A percentile compares a stretch with the other conserved stretches of the same genome.
phyloP scores from a whole-genome alignment of 2,888 invertebrate genomes.

The Odontomyia ornata region DNA sequence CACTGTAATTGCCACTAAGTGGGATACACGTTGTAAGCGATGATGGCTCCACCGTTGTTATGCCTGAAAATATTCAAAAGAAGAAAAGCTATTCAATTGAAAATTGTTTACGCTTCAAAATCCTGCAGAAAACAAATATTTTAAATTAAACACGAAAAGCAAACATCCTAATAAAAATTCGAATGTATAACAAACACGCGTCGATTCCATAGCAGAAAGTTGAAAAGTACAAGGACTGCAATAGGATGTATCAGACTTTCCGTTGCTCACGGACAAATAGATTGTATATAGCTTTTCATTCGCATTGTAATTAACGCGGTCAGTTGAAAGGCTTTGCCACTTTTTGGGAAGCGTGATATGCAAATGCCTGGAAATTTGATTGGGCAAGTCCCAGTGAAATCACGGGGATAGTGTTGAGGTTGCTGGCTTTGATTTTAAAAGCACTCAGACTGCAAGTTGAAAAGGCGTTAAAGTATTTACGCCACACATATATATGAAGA shows the following conservation, averaged over 20 bases:
- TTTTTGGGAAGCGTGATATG: not conserved
- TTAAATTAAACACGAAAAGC: not conserved
- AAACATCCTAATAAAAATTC: not conserved
- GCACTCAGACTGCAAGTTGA: not conserved
- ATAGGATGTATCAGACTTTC: not conserved
- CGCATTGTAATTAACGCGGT: not conserved
- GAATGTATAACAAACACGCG: not conserved
- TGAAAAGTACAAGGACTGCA: not conserved
- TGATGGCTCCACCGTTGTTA: constrained; percentile 64
- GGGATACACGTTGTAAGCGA: constrained; percentile 67
- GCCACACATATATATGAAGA: not conserved
- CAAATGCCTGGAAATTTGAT: not conserved
- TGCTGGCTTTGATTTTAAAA: not conserved
- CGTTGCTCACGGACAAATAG: not conserved
- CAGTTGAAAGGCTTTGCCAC: not conserved
- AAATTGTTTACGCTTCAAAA: not conserved
- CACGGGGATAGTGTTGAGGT: not conserved
- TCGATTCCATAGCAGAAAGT: too few relatives aligned
- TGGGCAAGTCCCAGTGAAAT: not conserved
- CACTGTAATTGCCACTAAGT: constrained; percentile 64
- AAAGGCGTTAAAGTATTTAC: not conserved
- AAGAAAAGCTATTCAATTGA: not conserved
- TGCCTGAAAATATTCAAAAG: constrained; percentile 53
- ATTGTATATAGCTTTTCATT: not conserved
- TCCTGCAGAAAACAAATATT: not conserved